Conservation (phyloP, 2,113 vertebrate species). For the Puntigrus tetrazona region DNA sequence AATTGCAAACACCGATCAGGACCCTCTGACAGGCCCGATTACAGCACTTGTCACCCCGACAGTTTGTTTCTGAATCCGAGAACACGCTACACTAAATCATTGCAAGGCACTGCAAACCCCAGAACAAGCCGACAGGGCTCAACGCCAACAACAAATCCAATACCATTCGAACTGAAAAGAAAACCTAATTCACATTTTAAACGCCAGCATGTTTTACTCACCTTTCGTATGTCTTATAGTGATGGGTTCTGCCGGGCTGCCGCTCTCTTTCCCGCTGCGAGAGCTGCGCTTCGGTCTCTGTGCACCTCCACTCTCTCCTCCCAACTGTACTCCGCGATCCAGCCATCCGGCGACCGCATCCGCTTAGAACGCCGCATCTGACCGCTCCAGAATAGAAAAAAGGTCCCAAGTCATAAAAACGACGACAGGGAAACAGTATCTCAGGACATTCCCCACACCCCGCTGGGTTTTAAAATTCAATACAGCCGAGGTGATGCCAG, state of each 20-base stretch:
- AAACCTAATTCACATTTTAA: background rate
- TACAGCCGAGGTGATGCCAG: conserved; percentile 59
- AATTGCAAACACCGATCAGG: background rate
- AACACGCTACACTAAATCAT: background rate
- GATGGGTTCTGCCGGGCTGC: conserved; percentile 70
- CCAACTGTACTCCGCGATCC: conserved; percentile 75
- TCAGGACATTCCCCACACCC: conserved; percentile 58
- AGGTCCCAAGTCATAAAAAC: conserved; percentile 62
- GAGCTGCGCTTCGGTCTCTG: conserved; percentile 74
- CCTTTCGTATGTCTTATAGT: conserved; percentile 77
- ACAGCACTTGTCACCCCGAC: background rate
- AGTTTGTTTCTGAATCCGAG: background rate
- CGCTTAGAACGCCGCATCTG: conserved; percentile 80
- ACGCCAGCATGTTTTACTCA: conserved; percentile 61
- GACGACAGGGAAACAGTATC: conserved; percentile 64
- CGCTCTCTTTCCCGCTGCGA: conserved; percentile 74
- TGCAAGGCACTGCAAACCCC: background rate
- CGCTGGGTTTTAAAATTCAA: conserved; percentile 60
- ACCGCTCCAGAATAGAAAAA: conserved; percentile 61
- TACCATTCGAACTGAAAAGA: background rate
- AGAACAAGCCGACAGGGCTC: background rate
- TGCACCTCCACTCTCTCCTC: conserved; percentile 71
- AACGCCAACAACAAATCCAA: background rate
- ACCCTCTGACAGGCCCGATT: background rate
- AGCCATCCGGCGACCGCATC: conserved; percentile 70